Conservation (phyloP, 2,888 invertebrate genomes). For the Agonopterix subpropinquella region DNA sequence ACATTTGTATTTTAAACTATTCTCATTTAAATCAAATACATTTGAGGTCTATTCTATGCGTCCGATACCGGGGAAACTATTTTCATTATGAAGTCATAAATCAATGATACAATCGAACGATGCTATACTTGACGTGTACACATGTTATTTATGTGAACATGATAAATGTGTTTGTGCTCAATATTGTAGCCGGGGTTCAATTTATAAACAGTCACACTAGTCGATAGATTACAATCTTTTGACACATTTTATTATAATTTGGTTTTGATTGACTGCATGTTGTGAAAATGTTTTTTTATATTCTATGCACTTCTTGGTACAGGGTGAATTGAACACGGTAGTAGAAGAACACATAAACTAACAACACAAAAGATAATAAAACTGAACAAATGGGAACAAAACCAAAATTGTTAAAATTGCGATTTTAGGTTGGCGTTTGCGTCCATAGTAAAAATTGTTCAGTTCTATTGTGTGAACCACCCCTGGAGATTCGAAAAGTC, state of each 20-base stretch:
- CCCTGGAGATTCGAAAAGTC: too few species aligned
- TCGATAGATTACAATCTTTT: constrained; percentile 1
- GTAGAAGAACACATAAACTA: too few species aligned
- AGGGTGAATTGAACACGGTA: too few species aligned
- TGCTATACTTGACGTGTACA: constrained; percentile 53
- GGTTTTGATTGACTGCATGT: neutral
- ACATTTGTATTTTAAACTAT: neutral
- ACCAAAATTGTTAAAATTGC: too few species aligned
- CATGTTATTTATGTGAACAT: constrained; percentile 56
- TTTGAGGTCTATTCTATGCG: constrained; percentile 21
- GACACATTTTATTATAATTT: constrained; percentile 1
- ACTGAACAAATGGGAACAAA: too few species aligned
- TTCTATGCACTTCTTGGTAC: too few species aligned
- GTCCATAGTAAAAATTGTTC: too few species aligned
- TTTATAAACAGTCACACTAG: neutral
- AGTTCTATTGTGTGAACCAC: too few species aligned
- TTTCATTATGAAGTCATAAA: constrained; percentile 69
- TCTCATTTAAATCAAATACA: constrained; percentile 27
- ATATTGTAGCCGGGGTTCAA: constrained; percentile 15
- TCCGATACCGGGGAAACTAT: constrained; percentile 52
- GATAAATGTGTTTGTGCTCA: constrained; percentile 45
- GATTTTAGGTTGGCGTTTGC: too few species aligned
- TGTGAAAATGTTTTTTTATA: too few species aligned
- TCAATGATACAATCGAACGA: constrained; percentile 63
- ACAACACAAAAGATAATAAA: too few species aligned